Evolutionary conservation across 2,797 vertebrate species (phyloP), one percentile per base, ranked within the genome.

Genomic region (Lophius americanus): DNA sequence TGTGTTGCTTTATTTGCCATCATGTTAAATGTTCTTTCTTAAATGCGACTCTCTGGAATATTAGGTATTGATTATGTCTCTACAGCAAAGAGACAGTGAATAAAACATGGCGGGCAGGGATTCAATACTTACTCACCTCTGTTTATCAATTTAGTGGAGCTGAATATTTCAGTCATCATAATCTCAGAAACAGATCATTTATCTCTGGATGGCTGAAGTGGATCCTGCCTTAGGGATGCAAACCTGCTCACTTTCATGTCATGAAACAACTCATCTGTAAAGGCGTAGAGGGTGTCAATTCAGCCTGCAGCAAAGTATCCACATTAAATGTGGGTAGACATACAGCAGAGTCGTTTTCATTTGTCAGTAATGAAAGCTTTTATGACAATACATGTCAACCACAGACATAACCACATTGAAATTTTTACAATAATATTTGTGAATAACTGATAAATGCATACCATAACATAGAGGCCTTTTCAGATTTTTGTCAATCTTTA

Each of bases 221-320:
- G 49, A 69, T 67, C 58, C 13, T 10, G n/a, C 39, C 55, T 69
- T 78, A 75, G 69, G 66, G 74, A 75, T 63, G 64, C 39, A 76
- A 60, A 77, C 59, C 54, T 39, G 53, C 51, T 80, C 69, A 81
- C 68, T 70, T 83, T 69, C 14, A 63, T 76, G 76, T 79, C 73
- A 76, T 51, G 54, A 73, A 66, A 35, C n/a, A 69, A 81, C 54
- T 73, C 57, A 68, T 85, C 72, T 62, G 68, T 73, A 66, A 85
- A 79, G 55, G 63, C 39, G 9, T 38, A 33, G 57, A 59, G 23
- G 53, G 36, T 37, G 51, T 80, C 57, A 51, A 10, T 46, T 60
- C 38, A 60, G 67, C 67, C 61, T 11, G 64, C 57, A 50, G 72
- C 43, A 52, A 49, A 71, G 57, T 44, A 65, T 50, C 58, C 4